phyloP scores from a whole-genome alignment of 2,797 vertebrate species.

The Gallirallus australis region DNA sequence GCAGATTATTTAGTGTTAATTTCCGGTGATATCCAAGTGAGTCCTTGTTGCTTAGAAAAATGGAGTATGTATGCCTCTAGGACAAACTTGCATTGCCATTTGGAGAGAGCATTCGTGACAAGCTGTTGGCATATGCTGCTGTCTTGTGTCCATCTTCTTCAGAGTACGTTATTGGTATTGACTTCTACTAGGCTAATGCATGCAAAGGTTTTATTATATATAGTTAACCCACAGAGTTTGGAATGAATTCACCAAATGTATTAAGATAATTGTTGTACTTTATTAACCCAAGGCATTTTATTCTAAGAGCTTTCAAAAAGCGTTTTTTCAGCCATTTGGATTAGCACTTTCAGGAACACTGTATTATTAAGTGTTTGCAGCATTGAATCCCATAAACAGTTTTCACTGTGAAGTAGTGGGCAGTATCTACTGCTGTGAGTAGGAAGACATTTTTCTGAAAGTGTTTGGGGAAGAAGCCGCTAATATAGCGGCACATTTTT shows the following conservation, averaged over 20 bases:
- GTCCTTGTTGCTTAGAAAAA: not conserved
- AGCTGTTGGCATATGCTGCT: not conserved
- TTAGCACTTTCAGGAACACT: not conserved
- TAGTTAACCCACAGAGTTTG: not conserved
- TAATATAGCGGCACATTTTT: not conserved
- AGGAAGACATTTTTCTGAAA: slow-evolving; percentile 29
- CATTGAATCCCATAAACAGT: not conserved
- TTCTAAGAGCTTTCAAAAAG: not conserved
- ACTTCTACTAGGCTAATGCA: not conserved
- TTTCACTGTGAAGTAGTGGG: slow-evolving; percentile 30
- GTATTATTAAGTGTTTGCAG: slow-evolving; percentile 30
- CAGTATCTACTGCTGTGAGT: slow-evolving; percentile 12
- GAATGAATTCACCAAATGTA: not conserved
- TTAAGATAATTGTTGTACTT: not conserved
- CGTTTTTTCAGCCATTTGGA: not conserved
- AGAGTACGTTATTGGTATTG: not conserved
- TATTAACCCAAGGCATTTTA: not conserved
- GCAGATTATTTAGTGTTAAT: not conserved
- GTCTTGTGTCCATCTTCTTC: not conserved
- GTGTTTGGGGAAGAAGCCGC: slow-evolving; percentile 5
- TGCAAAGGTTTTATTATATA: slow-evolving; percentile 15
- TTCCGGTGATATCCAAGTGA: not conserved
- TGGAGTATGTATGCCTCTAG: not conserved
- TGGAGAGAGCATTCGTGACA: not conserved
- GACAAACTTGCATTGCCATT: not conserved